These are phyloP conservation scores for Dasypogon diadema DNA, from an alignment of 2,888 invertebrate genomes.

Conservation along the genomic window DNA sequence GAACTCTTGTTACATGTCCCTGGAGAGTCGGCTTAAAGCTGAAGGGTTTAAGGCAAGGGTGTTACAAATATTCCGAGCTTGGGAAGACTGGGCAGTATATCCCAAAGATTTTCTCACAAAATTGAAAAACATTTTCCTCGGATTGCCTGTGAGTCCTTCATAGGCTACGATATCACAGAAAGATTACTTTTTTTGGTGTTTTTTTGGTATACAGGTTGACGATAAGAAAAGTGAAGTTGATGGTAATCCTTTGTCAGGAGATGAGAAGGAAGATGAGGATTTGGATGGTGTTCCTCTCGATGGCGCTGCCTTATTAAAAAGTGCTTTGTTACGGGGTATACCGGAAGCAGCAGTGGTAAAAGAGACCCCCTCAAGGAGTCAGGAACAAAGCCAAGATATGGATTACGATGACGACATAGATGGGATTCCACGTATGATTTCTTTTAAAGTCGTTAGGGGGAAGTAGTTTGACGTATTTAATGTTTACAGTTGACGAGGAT, in stretches of 20 bases:
- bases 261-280: constrained; percentile 74
- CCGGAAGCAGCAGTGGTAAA: constrained; percentile 65
- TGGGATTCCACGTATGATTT: constrained; percentile 75
- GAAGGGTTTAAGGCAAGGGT: constrained; percentile 95
- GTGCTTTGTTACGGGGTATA: constrained; percentile 71
- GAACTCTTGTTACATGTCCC: constrained; percentile 77
- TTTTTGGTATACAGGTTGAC: constrained; percentile 60
- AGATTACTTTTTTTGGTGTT: not conserved
- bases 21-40: constrained; percentile 90
- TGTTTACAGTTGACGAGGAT: constrained; percentile 76
- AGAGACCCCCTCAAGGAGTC: constrained; percentile 59
- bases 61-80: constrained; percentile 90
- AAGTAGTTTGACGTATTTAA: not conserved
- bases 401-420: constrained; percentile 76
- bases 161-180: too few species aligned
- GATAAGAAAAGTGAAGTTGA: constrained; percentile 66
- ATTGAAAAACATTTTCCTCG: constrained; percentile 91
- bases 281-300: constrained; percentile 83
- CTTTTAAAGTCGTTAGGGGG: too few species aligned
- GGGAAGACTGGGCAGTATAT: constrained; percentile 98
- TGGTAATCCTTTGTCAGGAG: constrained; percentile 70
- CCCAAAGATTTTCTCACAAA: constrained; percentile 90
- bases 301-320: constrained; percentile 84
- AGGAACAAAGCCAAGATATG: constrained; percentile 58
- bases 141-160: constrained; percentile 69